Evolutionary conservation across 1,140 invertebrate species (phyloP).

Genomic region (Gerris buenoi): DNA sequence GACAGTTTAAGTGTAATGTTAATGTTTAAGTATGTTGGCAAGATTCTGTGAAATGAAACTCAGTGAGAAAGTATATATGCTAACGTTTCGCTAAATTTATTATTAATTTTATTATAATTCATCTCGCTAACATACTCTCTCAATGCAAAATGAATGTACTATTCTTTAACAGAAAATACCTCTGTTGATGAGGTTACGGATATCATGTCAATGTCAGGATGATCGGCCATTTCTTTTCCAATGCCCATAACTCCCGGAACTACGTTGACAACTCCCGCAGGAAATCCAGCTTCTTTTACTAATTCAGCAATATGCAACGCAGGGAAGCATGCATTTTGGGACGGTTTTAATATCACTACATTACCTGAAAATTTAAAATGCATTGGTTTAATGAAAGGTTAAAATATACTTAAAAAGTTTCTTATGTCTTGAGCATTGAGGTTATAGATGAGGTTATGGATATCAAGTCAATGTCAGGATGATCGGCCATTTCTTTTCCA

Average conservation of each 20-base stretch:
- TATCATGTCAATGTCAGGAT: constrained; percentile 64
- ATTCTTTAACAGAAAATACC: constrained; percentile 27
- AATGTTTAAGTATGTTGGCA: neutral
- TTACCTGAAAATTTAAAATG: constrained; percentile 50
- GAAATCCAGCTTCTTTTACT: constrained; percentile 72
- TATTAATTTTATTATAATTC: neutral
- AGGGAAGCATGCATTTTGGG: constrained; percentile 90
- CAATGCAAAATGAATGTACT: neutral
- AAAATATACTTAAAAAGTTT: neutral
- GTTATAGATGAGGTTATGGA: neutral
- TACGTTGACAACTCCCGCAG: constrained; percentile 72
- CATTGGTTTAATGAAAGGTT: constrained; percentile 35
- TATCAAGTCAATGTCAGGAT: too few relatives aligned
- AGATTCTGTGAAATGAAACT: neutral
- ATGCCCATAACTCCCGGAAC: constrained; percentile 76
- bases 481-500: too few relatives aligned
- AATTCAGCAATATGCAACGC: constrained; percentile 79
- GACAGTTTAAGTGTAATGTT: too few relatives aligned
- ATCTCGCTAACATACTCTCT: neutral
- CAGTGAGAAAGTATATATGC: neutral
- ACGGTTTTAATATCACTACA: constrained; percentile 80
- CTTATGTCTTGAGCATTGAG: neutral
- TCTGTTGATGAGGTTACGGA: constrained; percentile 72
- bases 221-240: constrained; percentile 63
- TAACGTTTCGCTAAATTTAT: too few relatives aligned